Conservation (phyloP, 2,888 invertebrate species). For the Ophonus ardosiacus region DNA sequence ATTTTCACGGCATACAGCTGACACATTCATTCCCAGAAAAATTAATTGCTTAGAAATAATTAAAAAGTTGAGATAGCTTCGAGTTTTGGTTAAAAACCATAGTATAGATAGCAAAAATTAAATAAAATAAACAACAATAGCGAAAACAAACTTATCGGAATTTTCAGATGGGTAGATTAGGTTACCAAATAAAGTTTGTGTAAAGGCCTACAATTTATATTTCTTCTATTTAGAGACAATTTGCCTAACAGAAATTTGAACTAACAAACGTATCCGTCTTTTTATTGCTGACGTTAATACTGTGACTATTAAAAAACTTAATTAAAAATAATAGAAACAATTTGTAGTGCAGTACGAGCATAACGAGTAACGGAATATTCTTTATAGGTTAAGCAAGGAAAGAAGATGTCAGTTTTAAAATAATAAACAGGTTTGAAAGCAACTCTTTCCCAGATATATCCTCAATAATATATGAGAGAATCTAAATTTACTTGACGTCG, state of each 20-base stretch:
- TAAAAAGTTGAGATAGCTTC: slow-evolving; percentile 66
- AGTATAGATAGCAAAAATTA: not conserved
- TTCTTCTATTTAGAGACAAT: too few relatives aligned
- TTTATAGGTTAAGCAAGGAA: slow-evolving; percentile 38
- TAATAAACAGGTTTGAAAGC: slow-evolving; percentile 41
- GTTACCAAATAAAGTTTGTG: too few relatives aligned
- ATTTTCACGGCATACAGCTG: slow-evolving; percentile 65
- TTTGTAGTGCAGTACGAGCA: slow-evolving; percentile 23
- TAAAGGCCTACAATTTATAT: too few relatives aligned
- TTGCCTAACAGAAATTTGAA: too few relatives aligned
- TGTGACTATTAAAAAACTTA: slow-evolving; percentile 17
- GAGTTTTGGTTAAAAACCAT: slow-evolving; percentile 70
- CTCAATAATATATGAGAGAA: slow-evolving; percentile 30
- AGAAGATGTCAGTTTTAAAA: slow-evolving; percentile 43
- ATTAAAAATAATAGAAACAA: slow-evolving; percentile 31
- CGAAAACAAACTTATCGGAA: too few relatives aligned
- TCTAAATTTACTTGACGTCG: slow-evolving; percentile 11
- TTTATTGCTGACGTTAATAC: not conserved
- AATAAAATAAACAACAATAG: not conserved
- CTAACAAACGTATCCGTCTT: too few relatives aligned
- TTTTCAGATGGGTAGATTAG: too few relatives aligned
- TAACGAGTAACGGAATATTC: slow-evolving; percentile 32
- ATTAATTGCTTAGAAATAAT: slow-evolving; percentile 72
- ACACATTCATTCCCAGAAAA: slow-evolving; percentile 69
- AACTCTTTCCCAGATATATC: slow-evolving; percentile 42